Percentiles rank a stretch among this genome's conserved stretches.
Conservation (phyloP, 2,888 invertebrate genomes). For the Rapana venosa region DNA sequence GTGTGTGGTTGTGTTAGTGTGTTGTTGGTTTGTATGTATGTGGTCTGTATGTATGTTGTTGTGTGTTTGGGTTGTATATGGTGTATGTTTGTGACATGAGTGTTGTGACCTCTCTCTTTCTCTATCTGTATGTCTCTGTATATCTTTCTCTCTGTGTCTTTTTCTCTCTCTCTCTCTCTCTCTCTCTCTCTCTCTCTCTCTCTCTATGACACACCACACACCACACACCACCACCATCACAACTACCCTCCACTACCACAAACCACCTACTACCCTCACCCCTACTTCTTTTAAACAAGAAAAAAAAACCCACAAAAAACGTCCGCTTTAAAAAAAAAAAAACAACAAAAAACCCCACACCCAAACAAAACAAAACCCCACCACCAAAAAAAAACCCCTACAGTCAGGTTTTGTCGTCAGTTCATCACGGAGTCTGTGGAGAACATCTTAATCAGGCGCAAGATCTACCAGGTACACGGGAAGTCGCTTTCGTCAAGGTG, state of each 20-base stretch:
- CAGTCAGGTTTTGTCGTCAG: not conserved
- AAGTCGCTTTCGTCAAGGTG: not conserved
- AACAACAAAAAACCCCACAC: not conserved
- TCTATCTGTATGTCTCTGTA: not conserved
- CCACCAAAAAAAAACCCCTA: not conserved
- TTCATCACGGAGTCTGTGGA: constrained; percentile 14
- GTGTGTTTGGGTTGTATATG: too few relatives aligned
- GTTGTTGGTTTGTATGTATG: too few relatives aligned
- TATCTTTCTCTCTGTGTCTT: not conserved
- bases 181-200: constrained; percentile 16
- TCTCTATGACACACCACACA: not conserved
- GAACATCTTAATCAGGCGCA: constrained; percentile 18
- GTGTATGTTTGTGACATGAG: too few relatives aligned
- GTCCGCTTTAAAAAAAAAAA: not conserved
- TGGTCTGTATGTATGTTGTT: too few relatives aligned
- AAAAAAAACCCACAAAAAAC: too few relatives aligned
- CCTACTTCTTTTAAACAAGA: too few relatives aligned
- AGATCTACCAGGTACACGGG: constrained; percentile 12
- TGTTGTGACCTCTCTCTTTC: constrained; percentile 5
- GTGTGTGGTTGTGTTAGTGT: too few relatives aligned
- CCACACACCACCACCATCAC: too few relatives aligned
- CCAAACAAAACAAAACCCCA: not conserved
- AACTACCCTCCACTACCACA: too few relatives aligned
- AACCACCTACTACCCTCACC: too few relatives aligned
- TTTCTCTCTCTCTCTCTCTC: constrained; percentile 19